These are phyloP conservation scores for Reinhardtius hippoglossoides DNA, from an alignment of 2,113 vertebrate genomes.

Conservation along the genomic window DNA sequence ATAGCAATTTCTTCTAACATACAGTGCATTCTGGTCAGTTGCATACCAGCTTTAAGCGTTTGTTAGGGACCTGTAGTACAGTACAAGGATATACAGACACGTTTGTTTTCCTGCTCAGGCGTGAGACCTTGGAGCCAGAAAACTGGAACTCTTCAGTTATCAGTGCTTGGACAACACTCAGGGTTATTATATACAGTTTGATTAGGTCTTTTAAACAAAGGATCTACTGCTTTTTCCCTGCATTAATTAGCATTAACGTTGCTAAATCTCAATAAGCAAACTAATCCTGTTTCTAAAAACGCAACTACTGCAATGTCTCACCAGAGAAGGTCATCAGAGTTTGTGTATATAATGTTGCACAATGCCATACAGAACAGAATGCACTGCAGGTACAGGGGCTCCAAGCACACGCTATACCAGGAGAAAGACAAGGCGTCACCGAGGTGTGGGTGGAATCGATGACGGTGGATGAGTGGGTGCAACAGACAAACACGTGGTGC, in stretches of 20 bases:
- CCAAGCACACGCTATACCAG: slow-evolving; percentile 36
- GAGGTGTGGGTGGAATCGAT: slow-evolving; percentile 43
- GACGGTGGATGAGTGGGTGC: slow-evolving; percentile 49
- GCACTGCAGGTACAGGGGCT: slow-evolving; percentile 62
- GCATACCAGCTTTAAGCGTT: slow-evolving; percentile 62
- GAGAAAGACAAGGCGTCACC: slow-evolving; percentile 50
- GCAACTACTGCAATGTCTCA: slow-evolving; percentile 47
- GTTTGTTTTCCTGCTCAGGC: slow-evolving; percentile 54
- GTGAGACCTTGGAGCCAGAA: slow-evolving; percentile 49
- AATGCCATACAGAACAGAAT: slow-evolving; percentile 62
- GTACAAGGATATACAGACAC: slow-evolving; percentile 70
- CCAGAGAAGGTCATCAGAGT: slow-evolving; percentile 48
- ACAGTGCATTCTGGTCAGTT: slow-evolving; percentile 79
- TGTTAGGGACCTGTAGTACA: slow-evolving; percentile 69
- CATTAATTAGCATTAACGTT: slow-evolving; percentile 39
- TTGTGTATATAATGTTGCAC: slow-evolving; percentile 29
- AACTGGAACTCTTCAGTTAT: slow-evolving; percentile 47
- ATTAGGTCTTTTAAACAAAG: slow-evolving; percentile 31
- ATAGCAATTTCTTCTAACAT: slow-evolving; percentile 52
- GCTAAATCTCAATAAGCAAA: slow-evolving; percentile 59
- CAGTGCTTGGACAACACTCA: slow-evolving; percentile 71
- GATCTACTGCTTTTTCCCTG: slow-evolving; percentile 58
- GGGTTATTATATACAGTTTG: slow-evolving; percentile 57
- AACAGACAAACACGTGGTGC: slow-evolving; percentile 42
- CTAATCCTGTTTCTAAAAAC: slow-evolving; percentile 36